Base-by-base conservation (phyloP, 23 tunicate genomes). In the Trididemnum nubilum region DNA sequence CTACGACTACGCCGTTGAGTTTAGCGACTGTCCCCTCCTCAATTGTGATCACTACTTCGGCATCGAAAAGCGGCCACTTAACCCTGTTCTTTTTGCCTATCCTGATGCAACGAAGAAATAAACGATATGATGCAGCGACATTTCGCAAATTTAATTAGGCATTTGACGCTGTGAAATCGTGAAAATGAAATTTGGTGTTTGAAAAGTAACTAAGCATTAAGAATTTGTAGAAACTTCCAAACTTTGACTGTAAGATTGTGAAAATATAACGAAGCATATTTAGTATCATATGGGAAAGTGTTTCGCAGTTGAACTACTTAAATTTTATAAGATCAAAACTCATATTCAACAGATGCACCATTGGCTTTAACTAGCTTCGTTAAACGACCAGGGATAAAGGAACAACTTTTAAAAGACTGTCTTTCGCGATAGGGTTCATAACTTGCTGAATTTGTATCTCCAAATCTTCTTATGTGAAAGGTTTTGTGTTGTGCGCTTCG, bases 31-130 rank as follows among this genome's bases (percentile, higher is more conserved):
- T 77, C 92, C 92, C 0, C 78, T 92, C 0, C 92, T 92, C 2
- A 92, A 91, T 73, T 91, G 90, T 30, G 97, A 91, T 69, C 85
- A 65, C 58, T 91, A 91, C 70, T 91, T 91, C 57, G 96, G 96
- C 1, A 37, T 81, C 27, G 80, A 71, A 31, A 72, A 82, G 30
- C 52, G 80, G 60, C 90, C 90, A n/a, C 58, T 59, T 29, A 91
- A 91, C 76, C 97, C 97, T 1, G 97, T 91, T 50, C 80, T 91
- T 15, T 52, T 76, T 35, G 97, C 90, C 1, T 91, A 33, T 81
- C 81, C 81, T n/a, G 28, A 67, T 30, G 9, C 18, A 7, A 67
- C 31, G 38, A 61, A 61, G 67, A 12, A 61, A 61, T 44, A 44
- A 44, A n/a, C n/a, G n/a, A n/a, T n/a, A n/a, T n/a, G n/a, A n/a